Base-by-base conservation (phyloP, 2,113 vertebrate genomes). In the Menidia beryllina region DNA sequence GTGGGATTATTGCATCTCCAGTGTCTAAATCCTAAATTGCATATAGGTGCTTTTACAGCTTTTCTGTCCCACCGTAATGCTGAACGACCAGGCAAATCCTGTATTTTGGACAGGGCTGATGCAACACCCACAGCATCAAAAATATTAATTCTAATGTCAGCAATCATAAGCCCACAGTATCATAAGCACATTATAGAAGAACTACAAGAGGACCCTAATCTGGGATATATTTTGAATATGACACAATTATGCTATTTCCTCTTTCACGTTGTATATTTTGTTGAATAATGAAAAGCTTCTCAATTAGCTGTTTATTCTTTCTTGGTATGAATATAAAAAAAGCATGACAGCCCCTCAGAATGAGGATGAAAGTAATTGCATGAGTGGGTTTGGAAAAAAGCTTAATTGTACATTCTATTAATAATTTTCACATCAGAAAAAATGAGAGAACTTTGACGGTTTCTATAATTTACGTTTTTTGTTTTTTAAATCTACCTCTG, bases 21-120 rank as follows among this genome's bases (percentile, higher is more conserved):
- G 77, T 7, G 7, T 72, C 61, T 36, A 34, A 59, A 41, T 73
- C 70, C 69, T 60, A 60, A 67, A 68, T 50, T n/a, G 15, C n/a
- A n/a, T 15, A 19, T n/a, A 62, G 69, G 17, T 19, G 24, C 26
- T 61, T 49, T 65, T 27, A 43, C 43, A 19, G 12, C 38, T 60
- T 61, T 39, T 48, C 12, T 49, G 20, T 66, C n/a, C 49, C n/a
- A 45, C 11, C 2, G 34, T 30, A 43, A 70, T 53, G 23, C 0
- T 10, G 1, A 7, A 57, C 7, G 72, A 59, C 63, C 39, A 7
- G 34, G 1, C 39, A 11, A 65, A 61, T 62, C 36, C 20, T 55
- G 49, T 14, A 7, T 59, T 38, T 20, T 6, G n/a, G 27, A 58
- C 4, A 39, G 25, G 49, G 25, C 0, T 1, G 30, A 59, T 30